Evolutionary conservation across 1,140 invertebrate species (phyloP).

Genomic region (Eriocheir sinensis): DNA sequence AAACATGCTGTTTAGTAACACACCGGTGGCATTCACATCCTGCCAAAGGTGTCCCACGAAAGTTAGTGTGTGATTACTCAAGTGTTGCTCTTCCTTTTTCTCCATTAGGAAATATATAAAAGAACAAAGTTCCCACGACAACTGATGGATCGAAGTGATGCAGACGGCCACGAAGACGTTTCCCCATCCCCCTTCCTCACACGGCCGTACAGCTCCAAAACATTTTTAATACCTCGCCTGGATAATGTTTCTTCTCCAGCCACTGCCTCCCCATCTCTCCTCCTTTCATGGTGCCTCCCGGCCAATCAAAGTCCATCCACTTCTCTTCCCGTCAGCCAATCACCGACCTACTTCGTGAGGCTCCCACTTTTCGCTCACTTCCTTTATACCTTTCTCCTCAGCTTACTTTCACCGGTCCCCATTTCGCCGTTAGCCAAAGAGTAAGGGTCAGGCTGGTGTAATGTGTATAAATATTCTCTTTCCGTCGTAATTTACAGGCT

Average conservation of each 20-base stretch:
- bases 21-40: too few relatives aligned
- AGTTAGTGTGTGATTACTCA: too few relatives aligned
- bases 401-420: background rate
- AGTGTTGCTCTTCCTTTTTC: too few relatives aligned
- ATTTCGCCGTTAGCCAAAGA: slow-evolving; percentile 22
- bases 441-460: slow-evolving; percentile 13
- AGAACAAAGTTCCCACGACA: slow-evolving; percentile 8
- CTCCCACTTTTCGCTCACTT: slow-evolving; percentile 22
- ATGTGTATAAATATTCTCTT: slow-evolving; percentile 9
- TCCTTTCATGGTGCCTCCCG: background rate
- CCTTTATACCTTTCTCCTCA: slow-evolving; percentile 24
- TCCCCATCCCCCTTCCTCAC: background rate
- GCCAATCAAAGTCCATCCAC: background rate
- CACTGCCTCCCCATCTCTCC: background rate
- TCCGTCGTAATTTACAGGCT: background rate
- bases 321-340: background rate
- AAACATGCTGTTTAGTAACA: too few relatives aligned
- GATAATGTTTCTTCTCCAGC: background rate
- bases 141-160: background rate
- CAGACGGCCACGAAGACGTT: background rate
- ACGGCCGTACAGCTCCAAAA: background rate
- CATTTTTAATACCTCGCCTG: slow-evolving; percentile 1
- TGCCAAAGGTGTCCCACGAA: too few relatives aligned
- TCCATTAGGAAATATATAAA: too few relatives aligned
- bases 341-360: slow-evolving; percentile 19